Conservation (phyloP, 1,140 invertebrate species). For the Rhagoletis pomonella region DNA sequence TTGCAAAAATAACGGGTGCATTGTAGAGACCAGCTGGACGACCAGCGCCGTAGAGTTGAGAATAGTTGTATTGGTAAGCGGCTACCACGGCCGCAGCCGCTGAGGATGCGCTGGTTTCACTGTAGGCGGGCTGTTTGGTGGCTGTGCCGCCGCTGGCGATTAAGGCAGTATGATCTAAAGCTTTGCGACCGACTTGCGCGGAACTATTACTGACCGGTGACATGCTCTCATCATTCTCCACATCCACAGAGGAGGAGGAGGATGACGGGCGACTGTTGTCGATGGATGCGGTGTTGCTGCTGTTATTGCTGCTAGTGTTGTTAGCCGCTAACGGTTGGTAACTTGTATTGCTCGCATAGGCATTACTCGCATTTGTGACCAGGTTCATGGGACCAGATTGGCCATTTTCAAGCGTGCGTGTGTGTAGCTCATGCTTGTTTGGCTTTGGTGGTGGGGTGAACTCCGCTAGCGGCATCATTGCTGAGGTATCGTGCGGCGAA, state of each 20-base stretch:
- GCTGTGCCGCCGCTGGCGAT: background rate
- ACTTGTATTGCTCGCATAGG: background rate
- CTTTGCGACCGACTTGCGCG: background rate
- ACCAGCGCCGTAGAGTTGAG: constrained; percentile 54
- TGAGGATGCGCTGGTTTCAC: constrained; percentile 33
- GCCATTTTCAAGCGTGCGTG: background rate
- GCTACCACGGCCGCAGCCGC: constrained; percentile 34
- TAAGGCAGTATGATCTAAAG: background rate
- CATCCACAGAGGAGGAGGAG: constrained; percentile 46
- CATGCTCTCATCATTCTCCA: constrained; percentile 55
- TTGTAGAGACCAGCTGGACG: constrained; percentile 37
- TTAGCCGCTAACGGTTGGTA: background rate
- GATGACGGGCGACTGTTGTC: constrained; percentile 33
- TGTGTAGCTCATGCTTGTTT: background rate
- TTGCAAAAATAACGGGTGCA: constrained; percentile 23
- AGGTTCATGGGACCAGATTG: constrained; percentile 52
- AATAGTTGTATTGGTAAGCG: constrained; percentile 54
- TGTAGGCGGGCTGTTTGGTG: background rate
- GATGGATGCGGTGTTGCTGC: constrained; percentile 15
- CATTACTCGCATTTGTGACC: constrained; percentile 43
- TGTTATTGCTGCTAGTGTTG: background rate
- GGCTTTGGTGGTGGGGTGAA: constrained; percentile 37
- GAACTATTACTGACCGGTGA: constrained; percentile 26
- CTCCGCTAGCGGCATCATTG: constrained; percentile 4
- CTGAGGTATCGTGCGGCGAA: background rate